Evolutionary conservation across 2,888 invertebrate genomes (phyloP), one percentile per base, ranked within the genome.

Genomic region (Caenorhabditis sp.): DNA sequence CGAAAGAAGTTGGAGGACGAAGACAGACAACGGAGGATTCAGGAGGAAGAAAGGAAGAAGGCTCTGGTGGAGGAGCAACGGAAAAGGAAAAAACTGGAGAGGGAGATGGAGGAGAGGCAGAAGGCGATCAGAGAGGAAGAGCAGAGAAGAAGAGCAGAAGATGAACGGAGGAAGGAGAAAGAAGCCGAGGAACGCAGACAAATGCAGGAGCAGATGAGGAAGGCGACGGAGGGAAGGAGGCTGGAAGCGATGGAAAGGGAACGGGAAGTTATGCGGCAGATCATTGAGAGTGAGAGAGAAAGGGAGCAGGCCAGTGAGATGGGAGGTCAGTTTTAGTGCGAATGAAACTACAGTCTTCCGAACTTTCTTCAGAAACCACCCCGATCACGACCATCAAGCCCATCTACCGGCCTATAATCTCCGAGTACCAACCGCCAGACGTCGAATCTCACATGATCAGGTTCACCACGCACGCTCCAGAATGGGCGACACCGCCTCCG

Each of bases 391-490:
- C 63, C 0, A 37, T 74, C 35, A 59, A 68, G 45, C 74, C 74
- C 9, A 68, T 74, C 45, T 74, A 74, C 39, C 66, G 74, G 6
- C 74, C 74, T n/a, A 15, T 53, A n/a, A 74, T 68, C 20, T 6
- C 53, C 0, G 53, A 61, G 22, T 74, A 74, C 26, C 61, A 56
- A 7, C 74, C 74, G 7, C 74, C 74, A 9, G 72, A 77, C 13
- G 55, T 77, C 1, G 77, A 77, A 20, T 37, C 59, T 13, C 65
- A 65, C 24, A 70, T 77, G 50, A 77, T 77, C 30, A 66, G 77
- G 22, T 77, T 77, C 50, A 77, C 77, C 43, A 77, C 77, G n/a
- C 58, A 61, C 24, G 9, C 65, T 2, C 71, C 77, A 0, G 77
- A 77, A 65, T 77, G 72, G 77, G 71, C 59, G 53, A 76, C 70